These are phyloP conservation scores for Synergus gifuensis DNA, from an alignment of 2,888 invertebrate genomes.

Conservation along the genomic window DNA sequence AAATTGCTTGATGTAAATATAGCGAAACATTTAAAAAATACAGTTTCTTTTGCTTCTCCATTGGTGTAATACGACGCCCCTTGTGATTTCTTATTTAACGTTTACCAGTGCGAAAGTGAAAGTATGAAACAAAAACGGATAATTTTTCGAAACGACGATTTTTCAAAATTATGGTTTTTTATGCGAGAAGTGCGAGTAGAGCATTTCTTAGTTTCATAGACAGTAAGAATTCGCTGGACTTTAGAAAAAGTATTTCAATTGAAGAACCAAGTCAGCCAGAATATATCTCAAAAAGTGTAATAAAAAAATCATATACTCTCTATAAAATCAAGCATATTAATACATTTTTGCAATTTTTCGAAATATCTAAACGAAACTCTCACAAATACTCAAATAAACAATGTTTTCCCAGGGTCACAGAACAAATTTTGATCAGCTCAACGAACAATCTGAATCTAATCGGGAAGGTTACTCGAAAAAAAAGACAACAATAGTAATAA, in stretches of 20 bases:
- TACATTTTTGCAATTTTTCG: neutral
- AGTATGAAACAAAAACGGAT: neutral
- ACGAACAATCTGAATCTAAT: slow-evolving; percentile 20
- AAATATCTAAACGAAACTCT: neutral
- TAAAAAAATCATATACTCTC: neutral
- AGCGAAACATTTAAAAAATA: slow-evolving; percentile 10
- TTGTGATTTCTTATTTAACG: neutral
- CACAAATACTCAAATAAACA: neutral
- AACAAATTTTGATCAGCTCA: slow-evolving; percentile 14
- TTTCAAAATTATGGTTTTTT: neutral
- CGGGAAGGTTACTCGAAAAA: slow-evolving; percentile 25
- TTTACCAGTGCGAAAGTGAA: slow-evolving; percentile 5
- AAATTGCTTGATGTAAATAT: neutral
- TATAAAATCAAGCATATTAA: neutral
- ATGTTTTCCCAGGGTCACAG: slow-evolving; percentile 5
- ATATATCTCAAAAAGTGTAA: too few species aligned
- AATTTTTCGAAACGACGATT: neutral
- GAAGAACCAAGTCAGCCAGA: too few species aligned
- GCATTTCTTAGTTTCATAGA: neutral
- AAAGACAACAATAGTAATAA: slow-evolving; percentile 45
- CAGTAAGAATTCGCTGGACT: neutral
- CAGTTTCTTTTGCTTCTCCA: neutral
- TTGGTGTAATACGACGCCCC: slow-evolving; percentile 19
- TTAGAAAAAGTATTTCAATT: neutral
- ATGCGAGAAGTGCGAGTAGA: neutral